Percentiles rank a stretch among this genome's conserved stretches.
phyloP scores from a whole-genome alignment of 2,888 invertebrate species.

The Eupithecia centaureata region DNA sequence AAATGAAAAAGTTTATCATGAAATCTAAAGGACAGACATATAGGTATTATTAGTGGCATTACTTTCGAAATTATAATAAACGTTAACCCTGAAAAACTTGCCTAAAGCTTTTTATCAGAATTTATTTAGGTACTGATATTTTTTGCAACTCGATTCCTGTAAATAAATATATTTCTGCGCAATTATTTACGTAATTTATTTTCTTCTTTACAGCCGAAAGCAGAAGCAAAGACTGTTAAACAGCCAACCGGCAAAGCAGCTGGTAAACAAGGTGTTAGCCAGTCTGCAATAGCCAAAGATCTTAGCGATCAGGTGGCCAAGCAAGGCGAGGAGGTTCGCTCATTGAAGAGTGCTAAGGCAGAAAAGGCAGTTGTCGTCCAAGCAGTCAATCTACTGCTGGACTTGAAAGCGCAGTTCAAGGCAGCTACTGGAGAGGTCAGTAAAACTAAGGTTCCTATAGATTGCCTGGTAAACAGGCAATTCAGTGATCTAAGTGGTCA shows the following conservation, averaged over 20 bases:
- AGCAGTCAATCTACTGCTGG: conserved; percentile 84
- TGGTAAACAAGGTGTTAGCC: conserved; percentile 21
- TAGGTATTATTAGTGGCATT: too few species aligned
- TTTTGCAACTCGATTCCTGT: too few species aligned
- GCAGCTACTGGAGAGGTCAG: conserved; percentile 64
- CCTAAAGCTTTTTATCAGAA: too few species aligned
- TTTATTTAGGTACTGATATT: too few species aligned
- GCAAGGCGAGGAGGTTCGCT: conserved; percentile 22
- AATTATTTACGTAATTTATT: not conserved
- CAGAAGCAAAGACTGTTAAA: conserved; percentile 54
- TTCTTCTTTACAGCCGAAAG: conserved; percentile 60
- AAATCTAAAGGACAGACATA: too few species aligned
- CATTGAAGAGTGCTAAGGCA: conserved; percentile 85
- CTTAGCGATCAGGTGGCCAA: conserved; percentile 16
- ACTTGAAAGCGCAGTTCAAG: conserved; percentile 90
- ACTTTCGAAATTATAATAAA: too few species aligned
- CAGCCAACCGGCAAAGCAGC: conserved; percentile 46
- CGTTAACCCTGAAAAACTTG: too few species aligned
- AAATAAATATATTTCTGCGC: too few species aligned
- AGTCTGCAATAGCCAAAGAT: too few species aligned
- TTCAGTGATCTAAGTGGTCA: conserved; percentile 9
- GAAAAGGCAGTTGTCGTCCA: conserved; percentile 68
- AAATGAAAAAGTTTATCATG: too few species aligned
- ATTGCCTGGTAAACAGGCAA: conserved; percentile 34
- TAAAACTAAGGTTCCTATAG: too few species aligned